Evolutionary conservation across 2,888 invertebrate species (phyloP).

Genomic region (Mesopsocus fuscifrons): DNA sequence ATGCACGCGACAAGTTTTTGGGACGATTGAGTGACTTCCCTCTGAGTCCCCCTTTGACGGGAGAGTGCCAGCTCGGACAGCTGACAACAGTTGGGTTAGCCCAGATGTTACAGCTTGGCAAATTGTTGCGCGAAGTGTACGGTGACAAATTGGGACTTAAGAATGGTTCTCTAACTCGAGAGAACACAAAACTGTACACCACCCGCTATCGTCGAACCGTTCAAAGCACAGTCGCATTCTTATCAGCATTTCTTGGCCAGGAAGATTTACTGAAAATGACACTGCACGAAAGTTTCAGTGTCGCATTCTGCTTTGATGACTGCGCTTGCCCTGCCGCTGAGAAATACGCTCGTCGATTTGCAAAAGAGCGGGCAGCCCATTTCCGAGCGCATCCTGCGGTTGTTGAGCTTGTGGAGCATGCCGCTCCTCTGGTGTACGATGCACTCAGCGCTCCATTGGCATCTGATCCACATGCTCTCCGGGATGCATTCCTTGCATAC

Average conservation of each 20-base stretch:
- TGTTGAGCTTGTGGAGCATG: constrained; percentile 43
- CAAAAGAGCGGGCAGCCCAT: constrained; percentile 38
- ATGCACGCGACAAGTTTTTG: constrained; percentile 30
- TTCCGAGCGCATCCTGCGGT: constrained; percentile 57
- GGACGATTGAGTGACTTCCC: constrained; percentile 77
- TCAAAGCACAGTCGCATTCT: constrained; percentile 68
- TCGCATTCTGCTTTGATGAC: constrained; percentile 68
- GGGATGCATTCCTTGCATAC: constrained; percentile 67
- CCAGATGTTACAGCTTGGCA: constrained; percentile 65
- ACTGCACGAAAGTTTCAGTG: constrained; percentile 57
- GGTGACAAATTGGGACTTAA: constrained; percentile 41
- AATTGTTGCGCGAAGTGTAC: constrained; percentile 34
- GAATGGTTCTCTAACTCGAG: constrained; percentile 28
- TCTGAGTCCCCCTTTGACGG: constrained; percentile 42
- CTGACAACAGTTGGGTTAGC: constrained; percentile 42
- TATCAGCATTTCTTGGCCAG: constrained; percentile 48
- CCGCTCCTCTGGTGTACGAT: constrained; percentile 43
- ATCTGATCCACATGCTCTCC: constrained; percentile 47
- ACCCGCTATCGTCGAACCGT: constrained; percentile 78
- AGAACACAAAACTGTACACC: constrained; percentile 48
- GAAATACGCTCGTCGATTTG: constrained; percentile 28
- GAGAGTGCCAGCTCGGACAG: constrained; percentile 65
- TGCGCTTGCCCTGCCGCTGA: constrained; percentile 62
- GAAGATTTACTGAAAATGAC: constrained; percentile 40
- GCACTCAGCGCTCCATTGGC: constrained; percentile 34